Conservation (phyloP, 2,888 invertebrate species). For the Aromia moschata region DNA sequence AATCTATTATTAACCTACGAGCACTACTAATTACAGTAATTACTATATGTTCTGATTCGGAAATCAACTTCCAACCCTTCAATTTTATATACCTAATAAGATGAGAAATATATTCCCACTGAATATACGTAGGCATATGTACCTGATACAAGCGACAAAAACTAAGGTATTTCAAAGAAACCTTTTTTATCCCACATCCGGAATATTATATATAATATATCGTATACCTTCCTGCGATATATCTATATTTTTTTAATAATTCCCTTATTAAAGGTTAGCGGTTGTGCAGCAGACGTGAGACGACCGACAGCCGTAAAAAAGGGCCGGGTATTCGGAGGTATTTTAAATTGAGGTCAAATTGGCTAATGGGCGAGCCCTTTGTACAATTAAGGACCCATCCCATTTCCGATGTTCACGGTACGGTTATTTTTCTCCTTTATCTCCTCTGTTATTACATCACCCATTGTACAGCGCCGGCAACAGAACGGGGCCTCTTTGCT, state of each 20-base stretch:
- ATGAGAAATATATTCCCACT: no score
- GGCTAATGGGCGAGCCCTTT: conserved; percentile 38
- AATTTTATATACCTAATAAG: no score
- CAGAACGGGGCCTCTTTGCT: no score
- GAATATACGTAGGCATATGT: no score
- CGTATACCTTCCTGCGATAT: no score
- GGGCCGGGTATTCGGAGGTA: conserved; percentile 13
- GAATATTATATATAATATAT: no score
- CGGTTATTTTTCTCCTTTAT: conserved; percentile 25
- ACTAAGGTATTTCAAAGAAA: no score
- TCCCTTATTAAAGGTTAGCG: conserved; percentile 13
- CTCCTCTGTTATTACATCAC: conserved; percentile 23
- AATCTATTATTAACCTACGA: no score
- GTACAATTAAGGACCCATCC: conserved; percentile 39
- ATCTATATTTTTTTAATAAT: no score
- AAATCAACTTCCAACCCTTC: no score
- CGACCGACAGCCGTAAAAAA: conserved; percentile 8
- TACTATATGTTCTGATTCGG: no score
- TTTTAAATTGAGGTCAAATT: conserved; percentile 33
- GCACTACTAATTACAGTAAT: no score
- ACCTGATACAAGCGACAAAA: background rate
- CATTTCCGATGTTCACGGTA: conserved; percentile 40
- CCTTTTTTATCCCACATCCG: background rate
- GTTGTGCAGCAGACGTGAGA: background rate
- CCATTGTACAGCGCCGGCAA: conserved; percentile 11